Evolutionary conservation across 35 echinoderm and acorn worm genomes (phyloP).

Genomic region (Ptychodera flava): DNA sequence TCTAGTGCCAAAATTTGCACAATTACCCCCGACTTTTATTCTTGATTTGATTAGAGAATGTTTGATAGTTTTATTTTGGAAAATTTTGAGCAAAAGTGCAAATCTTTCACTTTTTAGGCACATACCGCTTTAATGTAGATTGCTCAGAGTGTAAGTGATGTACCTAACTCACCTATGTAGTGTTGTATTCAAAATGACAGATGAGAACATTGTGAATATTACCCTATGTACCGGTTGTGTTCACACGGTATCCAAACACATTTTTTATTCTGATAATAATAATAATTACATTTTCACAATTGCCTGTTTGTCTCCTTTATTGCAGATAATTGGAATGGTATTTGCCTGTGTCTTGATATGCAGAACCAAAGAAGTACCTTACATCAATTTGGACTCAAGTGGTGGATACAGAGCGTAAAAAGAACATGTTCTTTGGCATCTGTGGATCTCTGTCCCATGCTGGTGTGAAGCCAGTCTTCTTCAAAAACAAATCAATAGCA

Average conservation of each 20-base stretch:
- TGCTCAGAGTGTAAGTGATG: not conserved
- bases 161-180: not conserved
- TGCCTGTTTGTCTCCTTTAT: not conserved
- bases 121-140: no score
- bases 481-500: no score
- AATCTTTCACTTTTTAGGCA: no score
- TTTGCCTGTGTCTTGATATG: not conserved
- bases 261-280: not conserved
- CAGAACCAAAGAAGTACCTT: not conserved
- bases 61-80: no score
- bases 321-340: not conserved
- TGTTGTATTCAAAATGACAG: not conserved
- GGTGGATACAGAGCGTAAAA: not conserved
- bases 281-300: not conserved
- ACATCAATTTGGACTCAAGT: not conserved
- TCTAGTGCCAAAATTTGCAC: no score
- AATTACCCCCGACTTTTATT: no score
- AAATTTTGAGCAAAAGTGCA: no score
- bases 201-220: not conserved
- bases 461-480: no score
- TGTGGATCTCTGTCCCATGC: no score
- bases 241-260: no score
- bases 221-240: not conserved
- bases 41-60: no score
- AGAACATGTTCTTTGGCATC: no score